Evolutionary conservation across 2,888 invertebrate species (phyloP), one percentile per base, ranked within the genome.

Genomic region (Meta bourneti): DNA sequence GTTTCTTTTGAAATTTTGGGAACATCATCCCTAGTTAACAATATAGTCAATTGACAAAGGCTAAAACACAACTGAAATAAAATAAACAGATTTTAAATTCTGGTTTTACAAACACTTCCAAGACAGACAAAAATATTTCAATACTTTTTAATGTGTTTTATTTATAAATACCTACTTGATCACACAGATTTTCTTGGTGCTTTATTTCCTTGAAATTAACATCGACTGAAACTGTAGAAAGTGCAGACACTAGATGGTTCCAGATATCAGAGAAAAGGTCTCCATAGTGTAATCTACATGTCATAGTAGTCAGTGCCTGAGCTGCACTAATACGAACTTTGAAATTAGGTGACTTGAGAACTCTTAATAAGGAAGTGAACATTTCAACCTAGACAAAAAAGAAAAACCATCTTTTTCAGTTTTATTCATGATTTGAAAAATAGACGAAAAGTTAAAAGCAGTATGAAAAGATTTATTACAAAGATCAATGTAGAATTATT

Each of bases 301-400:
- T 90, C 96, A 96, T 13, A 96, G 96, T 92, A 1, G 95, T 94
- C 61, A 98, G 94, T 0, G 98, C 98, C 89, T 96, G 95, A 0
- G 97, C 97, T 4, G 98, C 98, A 95, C 97, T 98, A 91, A 97
- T 98, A 54, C 98, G 96, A 7, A 98, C 98, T 96, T 98, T 98
- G 93, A 98, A 97, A 95, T 98, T 98, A 89, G 91, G 87, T 5
- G 91, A 91, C 81, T 96, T 96, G 0, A 97, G 96, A 20, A 97
- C 94, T 6, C 95, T 19, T 96, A 95, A 93, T 96, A 96, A 7
- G 98, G 93, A 95, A 72, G 11, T 61, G 93, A 97, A 97, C 0
- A 97, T 96, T 93, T 96, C 95, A 54, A 95, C 95, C 97, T 97
- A 51, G 61, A 61, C 72, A 16, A 8, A 54, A 84, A 71, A 7